These are phyloP conservation scores for Xiphorhynchus elegans DNA, from an alignment of 2,113 vertebrate species.

Conservation along the genomic window DNA sequence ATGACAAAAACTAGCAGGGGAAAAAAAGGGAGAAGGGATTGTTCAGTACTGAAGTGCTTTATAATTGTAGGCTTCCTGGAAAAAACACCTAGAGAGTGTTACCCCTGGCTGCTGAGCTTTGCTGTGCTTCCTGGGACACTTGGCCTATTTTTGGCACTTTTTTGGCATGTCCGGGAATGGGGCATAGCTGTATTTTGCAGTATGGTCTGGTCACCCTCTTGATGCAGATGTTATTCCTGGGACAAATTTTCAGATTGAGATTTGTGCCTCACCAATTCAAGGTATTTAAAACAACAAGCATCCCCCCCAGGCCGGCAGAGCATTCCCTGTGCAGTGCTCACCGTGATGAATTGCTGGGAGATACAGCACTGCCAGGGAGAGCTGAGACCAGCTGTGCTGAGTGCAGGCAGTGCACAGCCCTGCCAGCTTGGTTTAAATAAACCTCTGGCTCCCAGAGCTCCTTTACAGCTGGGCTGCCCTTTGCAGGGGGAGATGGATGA, in stretches of 20 bases:
- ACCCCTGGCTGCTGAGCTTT: not conserved
- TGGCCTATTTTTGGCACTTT: not conserved
- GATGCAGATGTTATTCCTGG: not conserved
- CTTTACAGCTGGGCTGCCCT: not conserved
- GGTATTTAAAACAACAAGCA: not conserved
- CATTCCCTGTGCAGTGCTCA: not conserved
- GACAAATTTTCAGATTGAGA: not conserved
- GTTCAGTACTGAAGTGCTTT: not conserved
- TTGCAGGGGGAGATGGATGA: not conserved
- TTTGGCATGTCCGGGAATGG: not conserved
- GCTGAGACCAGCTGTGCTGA: rapidly evolving
- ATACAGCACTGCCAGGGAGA: not conserved
- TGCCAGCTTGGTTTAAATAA: not conserved
- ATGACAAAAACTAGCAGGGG: not conserved
- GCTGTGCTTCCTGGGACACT: rapidly evolving
- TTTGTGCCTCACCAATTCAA: not conserved
- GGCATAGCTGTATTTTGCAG: not conserved
- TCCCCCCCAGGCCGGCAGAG: not conserved
- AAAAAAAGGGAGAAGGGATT: not conserved
- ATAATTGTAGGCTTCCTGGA: not conserved
- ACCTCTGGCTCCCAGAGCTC: not conserved
- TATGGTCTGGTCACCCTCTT: not conserved
- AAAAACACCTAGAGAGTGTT: not conserved
- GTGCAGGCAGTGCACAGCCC: rapidly evolving
- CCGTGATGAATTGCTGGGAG: not conserved